These are phyloP conservation scores for Perodicticus potto DNA, from an alignment of 2,797 vertebrate species.

Conservation along the genomic window DNA sequence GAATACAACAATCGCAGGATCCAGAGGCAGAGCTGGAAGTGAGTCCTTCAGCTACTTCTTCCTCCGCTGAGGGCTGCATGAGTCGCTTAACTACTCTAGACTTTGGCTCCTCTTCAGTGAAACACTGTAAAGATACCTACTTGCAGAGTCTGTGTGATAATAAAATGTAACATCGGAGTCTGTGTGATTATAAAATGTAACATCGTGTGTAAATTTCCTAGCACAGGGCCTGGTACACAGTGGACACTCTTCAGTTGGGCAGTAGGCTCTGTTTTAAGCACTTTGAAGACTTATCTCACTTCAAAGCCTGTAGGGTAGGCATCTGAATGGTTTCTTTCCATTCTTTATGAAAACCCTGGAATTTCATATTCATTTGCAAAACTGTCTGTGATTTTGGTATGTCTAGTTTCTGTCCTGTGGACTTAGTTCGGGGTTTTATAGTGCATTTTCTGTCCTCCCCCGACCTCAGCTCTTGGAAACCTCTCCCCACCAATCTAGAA, in stretches of 20 bases:
- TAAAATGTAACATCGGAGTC: background rate
- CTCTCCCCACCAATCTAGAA: background rate
- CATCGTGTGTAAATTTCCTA: background rate
- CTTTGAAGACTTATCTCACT: background rate
- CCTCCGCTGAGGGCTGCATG: background rate
- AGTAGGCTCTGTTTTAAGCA: background rate
- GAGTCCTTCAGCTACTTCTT: background rate
- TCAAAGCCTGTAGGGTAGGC: background rate
- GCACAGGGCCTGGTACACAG: accelerated
- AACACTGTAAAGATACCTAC: background rate
- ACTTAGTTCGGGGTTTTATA: background rate
- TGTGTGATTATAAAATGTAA: background rate
- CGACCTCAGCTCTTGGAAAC: background rate
- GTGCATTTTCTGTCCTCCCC: background rate
- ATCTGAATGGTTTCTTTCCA: background rate
- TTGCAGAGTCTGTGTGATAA: background rate
- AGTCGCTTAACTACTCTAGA: background rate
- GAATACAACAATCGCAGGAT: background rate
- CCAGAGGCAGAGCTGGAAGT: background rate
- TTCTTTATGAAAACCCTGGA: background rate
- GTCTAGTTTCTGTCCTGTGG: background rate
- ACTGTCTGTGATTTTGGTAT: background rate
- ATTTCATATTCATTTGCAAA: background rate
- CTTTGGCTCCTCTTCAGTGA: background rate
- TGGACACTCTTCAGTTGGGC: background rate